Conservation (phyloP, 2,797 vertebrate genomes). For the Podarcis lilfordi region DNA sequence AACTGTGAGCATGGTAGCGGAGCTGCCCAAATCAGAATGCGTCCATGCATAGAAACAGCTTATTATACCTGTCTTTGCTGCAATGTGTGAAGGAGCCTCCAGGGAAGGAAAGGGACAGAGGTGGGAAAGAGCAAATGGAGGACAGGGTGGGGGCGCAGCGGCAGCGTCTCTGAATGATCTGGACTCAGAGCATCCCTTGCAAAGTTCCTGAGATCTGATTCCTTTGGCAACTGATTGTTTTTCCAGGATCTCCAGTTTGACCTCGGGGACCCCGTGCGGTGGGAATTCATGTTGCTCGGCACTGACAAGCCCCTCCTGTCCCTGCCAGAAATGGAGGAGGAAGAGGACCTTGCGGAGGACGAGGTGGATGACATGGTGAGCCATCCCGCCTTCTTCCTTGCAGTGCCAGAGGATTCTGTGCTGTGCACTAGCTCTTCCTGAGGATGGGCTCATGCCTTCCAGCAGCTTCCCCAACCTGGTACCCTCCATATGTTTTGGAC, state of each 20-base stretch:
- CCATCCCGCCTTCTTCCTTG: accelerated
- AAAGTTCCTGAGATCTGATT: not conserved
- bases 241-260: constrained; percentile 87
- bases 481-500: too few species aligned
- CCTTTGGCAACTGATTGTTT: not conserved
- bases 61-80: too few species aligned
- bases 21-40: too few species aligned
- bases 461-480: too few species aligned
- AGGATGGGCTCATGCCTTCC: not conserved
- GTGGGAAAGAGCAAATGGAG: too few species aligned
- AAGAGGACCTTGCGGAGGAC: not conserved
- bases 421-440: not conserved
- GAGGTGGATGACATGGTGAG: constrained; percentile 64
- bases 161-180: not conserved
- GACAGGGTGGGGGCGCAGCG: not conserved
- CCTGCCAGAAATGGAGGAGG: constrained; percentile 52
- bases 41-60: too few species aligned
- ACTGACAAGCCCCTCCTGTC: constrained; percentile 65
- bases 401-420: not conserved
- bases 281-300: constrained; percentile 85
- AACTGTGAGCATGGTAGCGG: too few species aligned
- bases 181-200: not conserved
- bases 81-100: too few species aligned
- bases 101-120: too few species aligned
- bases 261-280: constrained; percentile 81